A percentile compares a stretch with the other conserved stretches of the same genome.
These are phyloP conservation scores for Gobiocypris rarus DNA, from an alignment of 2,113 vertebrate genomes.

Conservation along the genomic window DNA sequence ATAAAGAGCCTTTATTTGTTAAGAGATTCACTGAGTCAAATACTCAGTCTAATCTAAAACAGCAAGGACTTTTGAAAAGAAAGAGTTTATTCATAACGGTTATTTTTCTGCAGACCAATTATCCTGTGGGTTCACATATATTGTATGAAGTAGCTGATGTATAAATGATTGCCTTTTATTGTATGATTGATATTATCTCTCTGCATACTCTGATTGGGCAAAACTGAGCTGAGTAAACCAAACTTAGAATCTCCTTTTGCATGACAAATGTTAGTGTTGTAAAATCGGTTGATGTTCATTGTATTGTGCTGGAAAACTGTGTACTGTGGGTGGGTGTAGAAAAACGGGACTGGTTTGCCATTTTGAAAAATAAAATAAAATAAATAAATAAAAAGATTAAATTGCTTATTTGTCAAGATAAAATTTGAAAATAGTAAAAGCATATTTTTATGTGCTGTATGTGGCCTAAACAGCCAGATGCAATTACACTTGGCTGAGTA, in stretches of 20 bases:
- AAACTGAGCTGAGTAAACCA: too few species aligned
- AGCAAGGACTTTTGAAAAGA: neutral
- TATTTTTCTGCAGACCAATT: neutral
- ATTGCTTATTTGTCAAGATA: neutral
- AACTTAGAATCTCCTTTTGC: too few species aligned
- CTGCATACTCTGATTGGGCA: neutral
- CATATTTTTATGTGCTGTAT: neutral
- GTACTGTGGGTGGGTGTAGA: too few species aligned
- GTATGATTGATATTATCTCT: neutral
- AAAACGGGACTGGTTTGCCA: too few species aligned
- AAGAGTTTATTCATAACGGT: too few species aligned
- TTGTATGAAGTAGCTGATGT: neutral
- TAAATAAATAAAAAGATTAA: too few species aligned
- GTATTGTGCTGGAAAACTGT: too few species aligned
- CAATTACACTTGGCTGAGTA: too few species aligned
- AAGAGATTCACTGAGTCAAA: conserved; percentile 12
- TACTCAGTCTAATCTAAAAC: neutral
- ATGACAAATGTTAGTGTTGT: too few species aligned
- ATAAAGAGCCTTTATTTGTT: conserved; percentile 18
- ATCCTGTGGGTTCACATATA: neutral
- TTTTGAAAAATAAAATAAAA: too few species aligned
- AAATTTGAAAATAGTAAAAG: neutral
- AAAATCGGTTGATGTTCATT: too few species aligned
- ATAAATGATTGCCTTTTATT: neutral
- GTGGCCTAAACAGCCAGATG: neutral